These are phyloP conservation scores for Eucera pruinosa DNA, from an alignment of 2,888 invertebrate species.

Conservation along the genomic window DNA sequence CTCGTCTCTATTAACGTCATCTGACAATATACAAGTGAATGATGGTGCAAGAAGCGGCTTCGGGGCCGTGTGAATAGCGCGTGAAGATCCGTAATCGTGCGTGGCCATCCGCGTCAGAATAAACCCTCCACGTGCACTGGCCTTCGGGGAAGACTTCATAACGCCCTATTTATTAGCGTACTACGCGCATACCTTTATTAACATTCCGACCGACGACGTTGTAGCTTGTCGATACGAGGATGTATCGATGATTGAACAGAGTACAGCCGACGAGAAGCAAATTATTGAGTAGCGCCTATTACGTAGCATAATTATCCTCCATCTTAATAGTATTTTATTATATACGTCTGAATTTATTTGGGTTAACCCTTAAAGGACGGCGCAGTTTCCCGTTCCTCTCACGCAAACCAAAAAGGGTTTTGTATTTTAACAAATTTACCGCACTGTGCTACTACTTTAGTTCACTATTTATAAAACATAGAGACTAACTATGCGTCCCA, in stretches of 20 bases:
- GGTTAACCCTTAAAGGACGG: no score
- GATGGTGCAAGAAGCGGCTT: not conserved
- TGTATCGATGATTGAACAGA: conserved; percentile 3
- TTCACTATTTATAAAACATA: no score
- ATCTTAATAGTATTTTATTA: not conserved
- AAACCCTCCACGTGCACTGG: conserved; percentile 30
- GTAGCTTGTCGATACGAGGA: conserved; percentile 31
- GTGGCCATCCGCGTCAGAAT: conserved; percentile 39
- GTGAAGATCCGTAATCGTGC: conserved; percentile 52
- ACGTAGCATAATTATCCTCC: not conserved
- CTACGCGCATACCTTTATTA: conserved; percentile 28
- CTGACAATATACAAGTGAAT: no score
- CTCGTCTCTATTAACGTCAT: no score
- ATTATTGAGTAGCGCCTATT: conserved; percentile 1
- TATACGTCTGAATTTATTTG: no score
- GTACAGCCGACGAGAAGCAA: conserved; percentile 9
- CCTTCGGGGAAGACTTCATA: conserved; percentile 27
- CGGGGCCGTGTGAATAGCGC: conserved; percentile 20
- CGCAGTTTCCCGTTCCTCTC: no score
- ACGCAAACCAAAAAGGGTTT: no score
- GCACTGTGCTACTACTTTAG: no score
- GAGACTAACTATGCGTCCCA: no score
- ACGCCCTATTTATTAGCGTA: conserved; percentile 42
- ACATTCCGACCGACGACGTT: conserved; percentile 36
- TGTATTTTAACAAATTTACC: no score